Base-by-base conservation (phyloP, 2,888 invertebrate genomes). In the Apodemia duryi region DNA sequence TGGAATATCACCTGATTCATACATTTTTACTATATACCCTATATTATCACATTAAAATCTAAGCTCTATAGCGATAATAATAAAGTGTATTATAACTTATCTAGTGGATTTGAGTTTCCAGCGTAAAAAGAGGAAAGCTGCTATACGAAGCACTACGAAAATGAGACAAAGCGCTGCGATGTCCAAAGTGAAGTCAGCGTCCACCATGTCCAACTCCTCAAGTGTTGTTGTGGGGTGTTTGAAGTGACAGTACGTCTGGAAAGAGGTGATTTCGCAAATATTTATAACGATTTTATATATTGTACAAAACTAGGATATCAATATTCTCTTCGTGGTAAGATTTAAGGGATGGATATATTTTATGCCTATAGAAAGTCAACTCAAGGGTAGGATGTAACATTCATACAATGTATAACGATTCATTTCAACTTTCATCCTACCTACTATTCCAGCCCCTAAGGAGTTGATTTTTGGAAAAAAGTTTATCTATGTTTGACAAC, bases 71-170 rank as follows among this genome's bases (percentile, higher is more conserved):
- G 60, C 60, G 60, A 5, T 3, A 41, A 11, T 28, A n/a, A 41
- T 52, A 64, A 38, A n/a, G 21, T 49, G 13, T 10, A 66, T 38
- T 38, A 1, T 28, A 43, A 52, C 66, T 66, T 95, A 97, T 92
- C 96, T 95, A 66, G 95, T 94, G 68, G 95, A 94, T 82, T 95
- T 95, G 67, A 97, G 93, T 79, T 97, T 97, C 97, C 97, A 97
- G 73, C 96, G 94, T 57, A 97, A 93, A 92, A 97, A 97, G 66
- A 97, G 87, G 91, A 95, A 97, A 9, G 97, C 97, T 6, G 96
- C 94, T 71, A 97, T 92, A 83, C 97, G 94, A 11, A 97, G 92
- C 5, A 97, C 92, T 63, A 97, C 86, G 87, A 97, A 97, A 73
- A 97, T 97, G 65, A 94, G 93, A 70, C 96, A 88, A 7, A 97